These are phyloP conservation scores for Salarias fasciatus DNA, from an alignment of 2,797 vertebrate species.

Conservation along the genomic window DNA sequence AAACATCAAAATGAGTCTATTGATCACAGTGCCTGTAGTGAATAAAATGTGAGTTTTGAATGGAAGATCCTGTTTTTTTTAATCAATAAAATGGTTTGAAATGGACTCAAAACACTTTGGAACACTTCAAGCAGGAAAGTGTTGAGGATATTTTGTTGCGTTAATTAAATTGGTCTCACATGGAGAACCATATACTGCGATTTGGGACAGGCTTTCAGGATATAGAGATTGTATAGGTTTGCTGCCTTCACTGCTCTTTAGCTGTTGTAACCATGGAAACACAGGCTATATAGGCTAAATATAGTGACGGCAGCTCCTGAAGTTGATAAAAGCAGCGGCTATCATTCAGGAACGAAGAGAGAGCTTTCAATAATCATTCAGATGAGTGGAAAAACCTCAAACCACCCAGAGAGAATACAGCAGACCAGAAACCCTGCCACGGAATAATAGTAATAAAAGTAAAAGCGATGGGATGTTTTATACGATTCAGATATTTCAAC, in stretches of 20 bases:
- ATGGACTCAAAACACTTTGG: slow-evolving; percentile 14
- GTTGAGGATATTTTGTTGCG: not conserved
- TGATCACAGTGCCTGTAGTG: no score
- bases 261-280: slow-evolving; percentile 76
- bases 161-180: slow-evolving; percentile 28
- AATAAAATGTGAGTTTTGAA: no score
- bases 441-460: slow-evolving; percentile 26
- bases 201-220: slow-evolving; percentile 39
- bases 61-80: slow-evolving; percentile 15
- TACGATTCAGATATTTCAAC: not conserved
- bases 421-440: slow-evolving; percentile 41
- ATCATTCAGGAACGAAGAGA: slow-evolving; percentile 43
- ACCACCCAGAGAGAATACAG: slow-evolving; percentile 18
- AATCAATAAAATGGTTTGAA: not conserved
- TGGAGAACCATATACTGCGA: not conserved
- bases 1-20: no score
- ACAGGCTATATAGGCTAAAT: slow-evolving; percentile 71
- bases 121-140: not conserved
- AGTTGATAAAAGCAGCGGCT: slow-evolving; percentile 64
- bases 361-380: slow-evolving; percentile 40
- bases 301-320: slow-evolving; percentile 69
- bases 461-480: not conserved
- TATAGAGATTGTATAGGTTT: slow-evolving; percentile 55
- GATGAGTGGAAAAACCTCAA: slow-evolving; percentile 30
- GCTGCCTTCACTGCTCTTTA: slow-evolving; percentile 48